phyloP scores from a whole-genome alignment of 2,113 vertebrate genomes.

The Ctenomys sociabilis region DNA sequence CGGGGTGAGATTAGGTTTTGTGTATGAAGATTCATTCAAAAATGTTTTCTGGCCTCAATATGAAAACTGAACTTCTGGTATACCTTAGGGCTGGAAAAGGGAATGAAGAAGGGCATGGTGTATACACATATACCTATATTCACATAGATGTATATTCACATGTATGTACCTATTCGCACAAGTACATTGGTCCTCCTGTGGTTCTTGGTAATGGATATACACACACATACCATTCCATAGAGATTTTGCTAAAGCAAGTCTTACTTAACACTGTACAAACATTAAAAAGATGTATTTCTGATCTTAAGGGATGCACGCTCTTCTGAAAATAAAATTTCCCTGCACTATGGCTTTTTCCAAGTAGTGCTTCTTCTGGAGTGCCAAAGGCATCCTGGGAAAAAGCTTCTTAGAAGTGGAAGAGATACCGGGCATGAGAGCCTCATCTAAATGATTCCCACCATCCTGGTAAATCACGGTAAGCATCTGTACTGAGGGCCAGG shows the following conservation, averaged over 20 bases:
- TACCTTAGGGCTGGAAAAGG: not conserved
- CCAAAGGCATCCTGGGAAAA: not conserved
- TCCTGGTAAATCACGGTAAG: constrained; percentile 19
- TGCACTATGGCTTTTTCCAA: not conserved
- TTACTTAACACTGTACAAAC: not conserved
- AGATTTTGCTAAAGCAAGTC: not conserved
- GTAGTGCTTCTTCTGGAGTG: not conserved
- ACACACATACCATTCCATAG: not conserved
- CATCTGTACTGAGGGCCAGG: not conserved
- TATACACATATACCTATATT: not conserved
- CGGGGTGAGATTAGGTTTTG: not conserved
- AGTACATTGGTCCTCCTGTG: not conserved
- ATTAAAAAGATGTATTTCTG: constrained; percentile 25
- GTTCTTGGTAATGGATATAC: not conserved
- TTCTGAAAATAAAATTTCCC: constrained; percentile 57
- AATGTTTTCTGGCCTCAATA: not conserved
- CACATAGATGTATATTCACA: not conserved
- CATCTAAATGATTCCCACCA: not conserved
- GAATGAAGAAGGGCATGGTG: not conserved
- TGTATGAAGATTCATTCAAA: not conserved
- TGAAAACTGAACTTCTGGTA: not conserved
- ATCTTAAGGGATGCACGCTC: not conserved
- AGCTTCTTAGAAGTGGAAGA: not conserved
- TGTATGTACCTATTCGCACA: not conserved
- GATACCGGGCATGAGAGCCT: not conserved